Conservation (phyloP, 2,888 invertebrate genomes). For the Fabriciana adippe region DNA sequence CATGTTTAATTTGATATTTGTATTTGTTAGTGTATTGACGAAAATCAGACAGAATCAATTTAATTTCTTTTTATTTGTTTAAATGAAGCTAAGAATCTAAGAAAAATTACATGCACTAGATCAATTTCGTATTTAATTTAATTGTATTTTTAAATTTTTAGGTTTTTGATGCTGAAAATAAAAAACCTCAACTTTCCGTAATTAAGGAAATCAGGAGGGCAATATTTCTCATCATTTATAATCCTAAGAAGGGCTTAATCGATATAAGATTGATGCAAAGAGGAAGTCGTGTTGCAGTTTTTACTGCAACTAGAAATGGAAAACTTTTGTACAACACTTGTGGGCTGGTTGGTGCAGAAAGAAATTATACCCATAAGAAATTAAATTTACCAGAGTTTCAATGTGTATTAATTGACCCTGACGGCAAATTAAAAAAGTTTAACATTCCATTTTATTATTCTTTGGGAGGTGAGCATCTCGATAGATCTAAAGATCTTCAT, state of each 20-base stretch:
- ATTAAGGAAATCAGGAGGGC: conserved; percentile 83
- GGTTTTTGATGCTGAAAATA: conserved; percentile 73
- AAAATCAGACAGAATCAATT: no score
- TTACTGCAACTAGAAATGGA: conserved; percentile 93
- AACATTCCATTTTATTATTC: conserved; percentile 95
- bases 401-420: conserved; percentile 91
- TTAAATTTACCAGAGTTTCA: conserved; percentile 85
- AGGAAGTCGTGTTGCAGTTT: conserved; percentile 94
- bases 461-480: conserved; percentile 92
- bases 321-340: conserved; percentile 90
- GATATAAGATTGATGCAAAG: conserved; percentile 96
- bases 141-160: conserved; percentile 38
- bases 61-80: no score
- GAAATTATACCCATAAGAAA: conserved; percentile 79
- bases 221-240: conserved; percentile 95
- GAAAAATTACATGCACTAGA: no score
- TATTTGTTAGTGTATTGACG: no score
- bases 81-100: no score
- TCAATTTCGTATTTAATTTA: background rate
- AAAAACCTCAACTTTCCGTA: conserved; percentile 67
- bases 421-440: conserved; percentile 91
- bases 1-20: no score
- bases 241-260: conserved; percentile 94
- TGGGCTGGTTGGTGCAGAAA: conserved; percentile 88
- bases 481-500: conserved; percentile 93